Base-by-base conservation (phyloP, 2,888 invertebrate genomes). In the Chaetogeoica ovagalla region DNA sequence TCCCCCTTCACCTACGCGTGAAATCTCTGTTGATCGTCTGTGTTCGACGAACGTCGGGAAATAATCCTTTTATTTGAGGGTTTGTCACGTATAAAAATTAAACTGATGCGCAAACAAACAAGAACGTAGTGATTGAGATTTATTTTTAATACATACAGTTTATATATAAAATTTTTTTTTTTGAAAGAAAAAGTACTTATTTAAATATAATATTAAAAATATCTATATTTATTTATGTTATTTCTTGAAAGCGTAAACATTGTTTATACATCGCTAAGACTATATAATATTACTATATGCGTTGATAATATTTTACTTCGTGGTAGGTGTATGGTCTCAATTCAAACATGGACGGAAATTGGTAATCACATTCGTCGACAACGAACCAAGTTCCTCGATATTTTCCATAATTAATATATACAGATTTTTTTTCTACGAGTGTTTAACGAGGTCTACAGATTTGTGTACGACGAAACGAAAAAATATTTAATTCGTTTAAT, bases 51-150 rank as follows among this genome's bases (percentile, higher is more conserved):
- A 30, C 13, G 11, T 55, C 17, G n/a, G 55, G 19, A 52, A 48
- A 37, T 30, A 66, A 66, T 75, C 66, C 39, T 23, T 75, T 75
- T 63, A 43, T 39, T 57, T 15, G 9, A 75, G 19, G 57, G 39
- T 59, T 66, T 66, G 75, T 75, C 57, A 66, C 66, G 75, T 65
- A 59, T 75, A 11, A 7, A 57, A 66, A 75, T 65, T 75, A 75
- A 75, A 55, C 23, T 17, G 37, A 43, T 6, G 23, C 43, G 23
- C 23, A 59, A 59, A 71, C 43, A 71, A 43, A 7, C 9, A 23
- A 6, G 48, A 11, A 3, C 30, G 30, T 15, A 60, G 7, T 17
- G 17, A 13, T 19, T 13, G 19, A 72, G 8, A 48, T 60, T 72
- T 43, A 30, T 3, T 17, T 71, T 71, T 43, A 71, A 59, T 59